phyloP scores from a whole-genome alignment of 2,113 vertebrate species.

The Euleptes europaea region DNA sequence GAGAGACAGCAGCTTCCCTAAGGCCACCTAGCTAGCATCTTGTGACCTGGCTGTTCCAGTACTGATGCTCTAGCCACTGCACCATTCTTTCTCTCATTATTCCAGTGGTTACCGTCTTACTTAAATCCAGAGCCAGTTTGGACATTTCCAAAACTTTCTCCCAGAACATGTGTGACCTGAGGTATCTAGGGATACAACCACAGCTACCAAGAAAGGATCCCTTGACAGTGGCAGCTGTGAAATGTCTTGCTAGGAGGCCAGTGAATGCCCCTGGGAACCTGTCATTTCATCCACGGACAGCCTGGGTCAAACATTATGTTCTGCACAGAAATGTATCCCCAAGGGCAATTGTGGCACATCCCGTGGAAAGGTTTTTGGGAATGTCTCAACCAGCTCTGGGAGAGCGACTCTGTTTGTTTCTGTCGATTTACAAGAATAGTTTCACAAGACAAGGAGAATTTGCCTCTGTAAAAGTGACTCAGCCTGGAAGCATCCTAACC shows the following conservation, averaged over 20 bases:
- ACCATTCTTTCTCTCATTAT: no score
- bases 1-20: no score
- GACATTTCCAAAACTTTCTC: background rate
- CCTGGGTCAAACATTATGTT: background rate
- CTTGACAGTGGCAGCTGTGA: background rate
- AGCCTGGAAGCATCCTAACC: conserved; percentile 13
- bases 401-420: conserved; percentile 6
- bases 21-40: no score
- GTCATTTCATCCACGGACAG: background rate
- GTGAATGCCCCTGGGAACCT: background rate
- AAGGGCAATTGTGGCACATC: background rate
- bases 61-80: no score
- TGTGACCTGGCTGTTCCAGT: no score
- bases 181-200: background rate
- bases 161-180: background rate
- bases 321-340: background rate
- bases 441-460: conserved; percentile 7
- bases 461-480: conserved; percentile 6
- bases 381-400: conserved; percentile 7
- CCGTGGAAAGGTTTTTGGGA: background rate
- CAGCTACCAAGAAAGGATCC: background rate
- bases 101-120: no score
- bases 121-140: background rate
- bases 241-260: background rate
- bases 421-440: conserved; percentile 16